Conservation (phyloP, 2,888 invertebrate species). For the Drosophila quinaria region DNA sequence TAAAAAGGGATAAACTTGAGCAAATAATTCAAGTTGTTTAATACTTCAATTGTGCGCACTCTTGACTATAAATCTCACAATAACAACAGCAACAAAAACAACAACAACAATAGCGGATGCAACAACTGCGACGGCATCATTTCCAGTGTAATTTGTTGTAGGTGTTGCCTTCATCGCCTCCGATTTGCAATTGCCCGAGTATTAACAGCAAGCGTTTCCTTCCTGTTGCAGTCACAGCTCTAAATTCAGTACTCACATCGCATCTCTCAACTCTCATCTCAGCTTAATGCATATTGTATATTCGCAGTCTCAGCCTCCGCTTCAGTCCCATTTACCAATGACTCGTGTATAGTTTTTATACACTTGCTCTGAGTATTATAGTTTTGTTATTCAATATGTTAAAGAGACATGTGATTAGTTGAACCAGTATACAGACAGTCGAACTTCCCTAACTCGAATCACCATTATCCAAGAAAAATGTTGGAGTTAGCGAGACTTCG, state of each 20-base stretch:
- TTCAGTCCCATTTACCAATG: conserved; percentile 1
- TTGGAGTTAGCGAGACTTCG: no score
- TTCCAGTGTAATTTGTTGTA: conserved; percentile 28
- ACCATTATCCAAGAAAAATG: no score
- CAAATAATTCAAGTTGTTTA: conserved; percentile 14
- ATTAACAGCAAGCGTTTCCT: conserved; percentile 60
- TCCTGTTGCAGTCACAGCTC: conserved; percentile 40
- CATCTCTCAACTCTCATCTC: conserved; percentile 15
- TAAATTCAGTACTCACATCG: not conserved
- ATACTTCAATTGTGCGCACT: conserved; percentile 13
- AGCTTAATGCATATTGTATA: conserved; percentile 19
- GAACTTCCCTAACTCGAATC: no score
- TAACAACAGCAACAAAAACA: conserved; percentile 1
- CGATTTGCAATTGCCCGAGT: conserved; percentile 26
- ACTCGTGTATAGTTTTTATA: not conserved
- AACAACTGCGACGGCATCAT: conserved; percentile 5
- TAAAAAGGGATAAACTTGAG: conserved; percentile 8
- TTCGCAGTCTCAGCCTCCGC: conserved; percentile 9
- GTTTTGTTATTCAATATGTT: not conserved
- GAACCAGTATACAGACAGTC: no score
- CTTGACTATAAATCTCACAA: conserved; percentile 4
- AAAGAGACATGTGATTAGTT: not conserved
- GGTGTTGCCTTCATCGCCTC: conserved; percentile 33
- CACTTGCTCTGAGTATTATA: not conserved
- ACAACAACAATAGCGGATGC: conserved; percentile 3